These are phyloP conservation scores for Pocillopora damicornis DNA, from an alignment of 64 coral and sea anemone genomes.

Conservation along the genomic window DNA sequence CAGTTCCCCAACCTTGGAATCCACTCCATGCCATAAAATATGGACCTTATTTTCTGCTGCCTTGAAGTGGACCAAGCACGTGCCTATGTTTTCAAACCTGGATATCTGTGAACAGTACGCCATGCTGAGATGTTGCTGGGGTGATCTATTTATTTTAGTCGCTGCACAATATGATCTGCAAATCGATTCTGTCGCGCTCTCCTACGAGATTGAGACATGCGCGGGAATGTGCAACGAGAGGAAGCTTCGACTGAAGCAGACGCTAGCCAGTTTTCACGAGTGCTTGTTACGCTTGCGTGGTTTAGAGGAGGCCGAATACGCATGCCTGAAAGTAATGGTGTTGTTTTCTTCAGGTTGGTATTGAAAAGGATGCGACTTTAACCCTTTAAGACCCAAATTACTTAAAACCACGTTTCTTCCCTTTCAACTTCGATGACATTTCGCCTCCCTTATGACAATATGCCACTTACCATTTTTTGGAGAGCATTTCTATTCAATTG, in stretches of 20 bases:
- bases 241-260: slow-evolving; percentile 43
- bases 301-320: slow-evolving; percentile 50
- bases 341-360: slow-evolving; percentile 49
- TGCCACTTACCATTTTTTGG: no score
- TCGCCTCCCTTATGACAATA: no score
- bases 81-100: slow-evolving; percentile 52
- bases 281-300: slow-evolving; percentile 33
- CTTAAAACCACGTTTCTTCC: no score
- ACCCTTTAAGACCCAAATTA: no score
- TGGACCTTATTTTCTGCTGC: slow-evolving; percentile 38
- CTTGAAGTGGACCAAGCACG: slow-evolving; percentile 29
- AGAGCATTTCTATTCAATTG: no score
- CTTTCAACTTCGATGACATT: no score
- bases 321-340: slow-evolving; percentile 48
- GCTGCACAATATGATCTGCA: slow-evolving; percentile 48
- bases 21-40: slow-evolving; percentile 29
- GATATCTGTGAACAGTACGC: slow-evolving; percentile 54
- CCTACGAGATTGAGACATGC: slow-evolving; percentile 37
- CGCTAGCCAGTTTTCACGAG: slow-evolving; percentile 42
- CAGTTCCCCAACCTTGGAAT: not conserved
- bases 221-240: slow-evolving; percentile 36
- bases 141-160: slow-evolving; percentile 39
- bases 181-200: slow-evolving; percentile 17
- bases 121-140: slow-evolving; percentile 43
- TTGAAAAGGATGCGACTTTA: not conserved